Evolutionary conservation across 1,140 invertebrate genomes (phyloP).

Genomic region (Mamestra configurata): DNA sequence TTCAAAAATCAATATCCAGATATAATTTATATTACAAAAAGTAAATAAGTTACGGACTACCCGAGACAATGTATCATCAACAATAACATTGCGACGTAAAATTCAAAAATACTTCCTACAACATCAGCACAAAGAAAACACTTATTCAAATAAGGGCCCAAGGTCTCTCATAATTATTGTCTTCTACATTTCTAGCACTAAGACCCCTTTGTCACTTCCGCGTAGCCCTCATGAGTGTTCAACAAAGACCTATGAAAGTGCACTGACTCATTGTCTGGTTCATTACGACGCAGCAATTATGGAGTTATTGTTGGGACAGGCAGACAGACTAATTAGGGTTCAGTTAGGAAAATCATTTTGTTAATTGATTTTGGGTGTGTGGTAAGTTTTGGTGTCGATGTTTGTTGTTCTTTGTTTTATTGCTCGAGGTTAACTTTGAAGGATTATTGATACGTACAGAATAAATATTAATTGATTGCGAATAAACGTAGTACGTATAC

Average conservation of each 20-base stretch:
- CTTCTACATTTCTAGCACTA: conserved; percentile 47
- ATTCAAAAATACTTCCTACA: conserved; percentile 10
- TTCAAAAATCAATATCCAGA: neutral
- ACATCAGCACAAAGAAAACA: conserved; percentile 11
- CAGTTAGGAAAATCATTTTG: conserved; percentile 24
- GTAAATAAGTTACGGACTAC: too few relatives aligned
- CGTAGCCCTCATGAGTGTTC: conserved; percentile 7
- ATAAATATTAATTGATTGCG: too few relatives aligned
- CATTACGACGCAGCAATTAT: conserved; percentile 74
- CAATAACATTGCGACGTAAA: neutral
- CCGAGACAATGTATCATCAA: neutral
- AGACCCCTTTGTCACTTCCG: conserved; percentile 44
- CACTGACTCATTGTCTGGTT: conserved; percentile 68
- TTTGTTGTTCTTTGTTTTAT: conserved; percentile 18
- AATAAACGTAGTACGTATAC: too few relatives aligned
- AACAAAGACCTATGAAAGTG: conserved; percentile 68
- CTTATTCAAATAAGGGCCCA: conserved; percentile 48
- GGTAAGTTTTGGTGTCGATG: neutral
- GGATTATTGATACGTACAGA: too few relatives aligned
- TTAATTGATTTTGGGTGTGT: conserved; percentile 25
- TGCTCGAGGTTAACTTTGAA: neutral
- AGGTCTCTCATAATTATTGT: conserved; percentile 42
- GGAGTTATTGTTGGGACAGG: conserved; percentile 62
- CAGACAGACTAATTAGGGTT: conserved; percentile 65
- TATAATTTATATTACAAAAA: neutral